A percentile compares a stretch with the other conserved stretches of the same genome.
phyloP scores from a whole-genome alignment of 2,113 vertebrate species.

The Osmerus mordax region DNA sequence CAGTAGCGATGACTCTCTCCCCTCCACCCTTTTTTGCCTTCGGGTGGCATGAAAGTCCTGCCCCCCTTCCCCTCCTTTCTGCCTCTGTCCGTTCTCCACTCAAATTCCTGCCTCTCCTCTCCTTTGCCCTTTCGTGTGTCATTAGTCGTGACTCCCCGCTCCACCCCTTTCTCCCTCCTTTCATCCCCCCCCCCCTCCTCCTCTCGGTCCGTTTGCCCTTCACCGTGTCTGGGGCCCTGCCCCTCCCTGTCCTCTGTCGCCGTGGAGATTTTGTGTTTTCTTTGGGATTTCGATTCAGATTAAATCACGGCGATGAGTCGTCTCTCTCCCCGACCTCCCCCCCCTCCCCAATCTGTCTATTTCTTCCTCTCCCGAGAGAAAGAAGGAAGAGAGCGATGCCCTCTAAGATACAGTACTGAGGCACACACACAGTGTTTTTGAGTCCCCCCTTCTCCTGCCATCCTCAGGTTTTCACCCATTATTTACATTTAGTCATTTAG shows the following conservation, averaged over 20 bases:
- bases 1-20: slow-evolving; percentile 18
- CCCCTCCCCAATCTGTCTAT: slow-evolving; percentile 39
- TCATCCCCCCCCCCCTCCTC: not conserved
- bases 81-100: not conserved
- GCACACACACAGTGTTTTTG: not conserved
- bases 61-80: not conserved
- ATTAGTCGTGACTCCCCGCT: no score
- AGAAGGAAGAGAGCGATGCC: slow-evolving; percentile 12
- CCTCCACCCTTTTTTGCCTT: no score
- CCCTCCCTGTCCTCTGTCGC: slow-evolving; percentile 53
- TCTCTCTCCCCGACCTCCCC: slow-evolving; percentile 28
- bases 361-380: slow-evolving; percentile 20
- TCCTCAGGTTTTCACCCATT: no score
- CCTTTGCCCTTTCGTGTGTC: not conserved
- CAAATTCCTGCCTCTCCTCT: slow-evolving; percentile 1
- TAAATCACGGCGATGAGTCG: slow-evolving; percentile 59
- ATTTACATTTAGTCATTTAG: no score
- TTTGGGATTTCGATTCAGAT: slow-evolving; percentile 64
- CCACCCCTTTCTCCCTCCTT: no score
- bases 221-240: slow-evolving; percentile 33
- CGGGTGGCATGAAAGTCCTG: not conserved
- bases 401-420: not conserved
- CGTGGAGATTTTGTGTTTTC: slow-evolving; percentile 49
- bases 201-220: slow-evolving; percentile 13
- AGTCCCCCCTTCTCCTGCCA: no score